Base-by-base conservation (phyloP, 2,113 vertebrate species). In the Hypomesus transpacificus region DNA sequence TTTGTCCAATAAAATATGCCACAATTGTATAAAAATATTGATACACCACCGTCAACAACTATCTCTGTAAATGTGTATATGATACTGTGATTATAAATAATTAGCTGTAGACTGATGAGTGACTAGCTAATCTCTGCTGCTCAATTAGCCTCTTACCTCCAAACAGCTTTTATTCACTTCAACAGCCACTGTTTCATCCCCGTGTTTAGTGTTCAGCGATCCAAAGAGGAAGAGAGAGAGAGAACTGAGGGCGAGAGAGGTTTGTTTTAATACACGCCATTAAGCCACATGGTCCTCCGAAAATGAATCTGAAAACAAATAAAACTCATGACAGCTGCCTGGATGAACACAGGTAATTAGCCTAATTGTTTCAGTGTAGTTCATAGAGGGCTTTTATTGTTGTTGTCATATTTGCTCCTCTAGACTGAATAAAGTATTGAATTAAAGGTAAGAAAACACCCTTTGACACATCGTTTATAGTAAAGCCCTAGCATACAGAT, bases 231-330 rank as follows among this genome's bases (percentile, higher is more conserved):
- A 50, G 52, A 13, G 61, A 46, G 67, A 28, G 60, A 16, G n/a
- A 59, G 56, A 50, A 39, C 39, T 39, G 28, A 50, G 39, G 46
- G 16, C 1, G 62, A 20, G 31, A 46, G 61, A 65, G 63, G n/a
- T 20, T 13, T 60, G 68, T 65, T 75, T 58, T 69, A 31, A 64
- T 52, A 62, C 13, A 77, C 73, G 75, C 86, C 84, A 87, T 89
- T 86, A 89, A 80, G 80, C 71, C 84, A 80, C 78, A 87, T 80
- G 81, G 81, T 86, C 80, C 75, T 86, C 77, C 84, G 84, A 83
- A 76, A 84, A 80, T 78, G 82, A 75, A 87, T 80, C 81, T 80
- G 77, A 80, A 86, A 83, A 86, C 82, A 89, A 83, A 80, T 81
- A 68, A 68, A 71, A 75, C 81, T 84, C 74, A 73, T 26, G 74